Conservation (phyloP, 2,113 vertebrate species). For the Phrynosoma platyrhinos region DNA sequence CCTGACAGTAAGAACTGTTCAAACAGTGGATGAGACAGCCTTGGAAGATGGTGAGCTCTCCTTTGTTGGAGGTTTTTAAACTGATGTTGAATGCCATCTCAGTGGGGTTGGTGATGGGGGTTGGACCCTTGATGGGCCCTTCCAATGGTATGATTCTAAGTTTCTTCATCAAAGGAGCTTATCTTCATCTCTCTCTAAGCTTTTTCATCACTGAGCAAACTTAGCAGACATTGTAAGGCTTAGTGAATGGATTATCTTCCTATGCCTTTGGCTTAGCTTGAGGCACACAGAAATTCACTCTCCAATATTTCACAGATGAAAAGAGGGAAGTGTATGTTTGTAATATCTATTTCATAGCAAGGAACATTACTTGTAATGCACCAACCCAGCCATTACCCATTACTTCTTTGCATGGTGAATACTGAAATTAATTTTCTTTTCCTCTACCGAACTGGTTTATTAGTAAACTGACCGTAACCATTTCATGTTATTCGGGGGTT, state of each 20-base stretch:
- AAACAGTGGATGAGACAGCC: too few relatives aligned
- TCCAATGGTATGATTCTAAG: too few relatives aligned
- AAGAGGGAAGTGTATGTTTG: not conserved
- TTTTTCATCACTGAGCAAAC: not conserved
- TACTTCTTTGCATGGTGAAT: not conserved
- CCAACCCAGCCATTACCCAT: not conserved
- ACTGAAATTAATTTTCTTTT: not conserved
- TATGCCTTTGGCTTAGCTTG: not conserved
- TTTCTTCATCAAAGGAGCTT: not conserved
- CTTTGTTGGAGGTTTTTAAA: too few relatives aligned
- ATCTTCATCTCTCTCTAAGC: too few relatives aligned
- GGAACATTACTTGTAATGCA: not conserved
- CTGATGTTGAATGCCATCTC: too few relatives aligned
- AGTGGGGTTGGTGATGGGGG: too few relatives aligned
- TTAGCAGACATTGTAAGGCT: not conserved
- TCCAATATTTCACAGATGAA: not conserved
- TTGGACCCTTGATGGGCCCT: too few relatives aligned
- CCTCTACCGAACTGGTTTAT: not conserved
- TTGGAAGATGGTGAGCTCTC: too few relatives aligned
- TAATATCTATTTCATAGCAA: not conserved
- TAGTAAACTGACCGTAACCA: not conserved
- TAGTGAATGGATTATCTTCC: not conserved
- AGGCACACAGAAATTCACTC: not conserved
- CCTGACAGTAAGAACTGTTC: too few relatives aligned
- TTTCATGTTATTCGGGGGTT: not conserved